Evolutionary conservation across 2,113 vertebrate genomes (phyloP), one percentile per base, ranked within the genome.

Genomic region (Aldabrachelys gigantea): DNA sequence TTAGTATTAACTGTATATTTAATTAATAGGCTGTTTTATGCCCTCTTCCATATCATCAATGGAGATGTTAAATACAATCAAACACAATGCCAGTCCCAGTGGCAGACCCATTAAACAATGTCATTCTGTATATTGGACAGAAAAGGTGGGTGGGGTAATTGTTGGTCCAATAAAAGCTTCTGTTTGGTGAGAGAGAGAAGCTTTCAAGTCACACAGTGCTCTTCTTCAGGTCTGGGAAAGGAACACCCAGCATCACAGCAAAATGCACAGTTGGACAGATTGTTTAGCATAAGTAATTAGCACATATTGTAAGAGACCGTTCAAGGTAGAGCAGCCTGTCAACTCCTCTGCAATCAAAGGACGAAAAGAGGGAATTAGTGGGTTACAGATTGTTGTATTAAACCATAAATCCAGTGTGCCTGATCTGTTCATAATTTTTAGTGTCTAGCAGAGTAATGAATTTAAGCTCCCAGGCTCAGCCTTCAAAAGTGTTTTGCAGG

Each of bases 11-110:
- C 76, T 92, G 25, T 29, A 94, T 69, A n/a, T 69, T n/a, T 85
- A 95, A 95, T 95, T 95, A 96, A 50, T 54, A 57, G 41, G 44
- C 12, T 91, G 72, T 69, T 25, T 92, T 86, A 41, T 81, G 85
- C 72, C 6, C 90, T 59, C 85, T 91, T 94, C 65, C 57, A 84
- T 85, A 87, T 47, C 0, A 1, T 19, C 94, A 50, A 5, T 44
- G 75, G 86, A 94, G 65, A 89, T 87, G 25, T 81, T 80, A 88
- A 93, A 94, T 94, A 82, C 52, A 91, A 87, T 59, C 72, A 89
- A 38, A 91, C 62, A 53, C 87, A 9, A 0, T 62, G 91, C 80
- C 44, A 88, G 22, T 79, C 94, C 75, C 27, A 0, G 27, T 91
- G 87, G 93, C 78, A 88, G 76, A 27, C 44, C 2, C 29, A 72